Conservation (phyloP, 1,140 invertebrate species). For the Mercenaria mercenaria region DNA sequence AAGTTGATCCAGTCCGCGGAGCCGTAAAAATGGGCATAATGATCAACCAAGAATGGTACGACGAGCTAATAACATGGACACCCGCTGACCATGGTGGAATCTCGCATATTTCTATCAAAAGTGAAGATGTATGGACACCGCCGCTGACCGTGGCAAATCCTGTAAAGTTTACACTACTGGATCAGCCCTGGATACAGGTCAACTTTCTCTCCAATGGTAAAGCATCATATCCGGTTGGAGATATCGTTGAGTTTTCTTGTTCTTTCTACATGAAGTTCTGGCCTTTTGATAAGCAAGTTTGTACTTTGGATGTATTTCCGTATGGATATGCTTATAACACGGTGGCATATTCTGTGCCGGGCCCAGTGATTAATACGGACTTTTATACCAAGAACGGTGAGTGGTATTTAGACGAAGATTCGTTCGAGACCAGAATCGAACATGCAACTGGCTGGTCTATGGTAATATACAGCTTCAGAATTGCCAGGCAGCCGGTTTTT, state of each 20-base stretch:
- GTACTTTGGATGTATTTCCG: neutral
- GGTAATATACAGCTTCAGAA: neutral
- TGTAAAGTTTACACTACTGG: neutral
- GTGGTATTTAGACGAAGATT: conserved; percentile 12
- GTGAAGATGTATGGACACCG: neutral
- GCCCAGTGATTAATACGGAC: neutral
- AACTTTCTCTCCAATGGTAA: neutral
- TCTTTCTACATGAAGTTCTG: neutral
- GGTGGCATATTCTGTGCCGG: neutral
- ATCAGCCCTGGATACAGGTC: neutral
- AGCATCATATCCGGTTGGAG: neutral
- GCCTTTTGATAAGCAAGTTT: conserved; percentile 9
- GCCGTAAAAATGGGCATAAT: neutral
- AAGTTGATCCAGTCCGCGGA: neutral
- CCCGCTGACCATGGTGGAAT: neutral
- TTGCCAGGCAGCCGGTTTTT: neutral
- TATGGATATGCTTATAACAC: neutral
- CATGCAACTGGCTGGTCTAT: neutral
- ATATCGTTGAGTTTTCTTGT: neutral
- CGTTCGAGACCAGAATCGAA: neutral
- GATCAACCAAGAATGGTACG: neutral
- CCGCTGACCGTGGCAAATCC: neutral
- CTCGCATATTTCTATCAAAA: neutral
- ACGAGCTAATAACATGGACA: conserved; percentile 14
- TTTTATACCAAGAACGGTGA: neutral